Evolutionary conservation across 2,888 invertebrate genomes (phyloP), one percentile per base, ranked within the genome.

Genomic region (Drosophila tripunctata): DNA sequence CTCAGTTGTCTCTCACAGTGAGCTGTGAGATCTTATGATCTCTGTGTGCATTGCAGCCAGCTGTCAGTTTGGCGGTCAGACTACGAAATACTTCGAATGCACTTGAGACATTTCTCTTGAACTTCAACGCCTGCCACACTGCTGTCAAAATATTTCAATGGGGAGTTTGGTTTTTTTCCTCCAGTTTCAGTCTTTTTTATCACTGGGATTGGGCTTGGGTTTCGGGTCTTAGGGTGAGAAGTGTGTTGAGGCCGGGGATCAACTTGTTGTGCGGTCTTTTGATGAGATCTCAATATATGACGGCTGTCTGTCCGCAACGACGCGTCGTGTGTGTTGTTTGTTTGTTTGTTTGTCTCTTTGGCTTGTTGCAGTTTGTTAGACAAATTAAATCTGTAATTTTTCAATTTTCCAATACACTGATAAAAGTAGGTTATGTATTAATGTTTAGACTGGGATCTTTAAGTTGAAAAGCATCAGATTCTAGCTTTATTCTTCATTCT

Each of bases 31-130:
- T 17, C 10, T 22, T n/a, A 15, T n/a, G 19, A 19, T 30, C 51
- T n/a, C 41, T 33, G 27, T 27, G n/a, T n/a, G 69, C 27, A 76
- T 66, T 67, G 54, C 80, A 79, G 80, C 87, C 27, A 10, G 27
- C 27, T 86, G 80, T 86, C 80, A 86, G 80, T 50, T 64, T 79
- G 75, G 80, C 58, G 68, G 68, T 55, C 74, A 50, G 67, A 52
- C 67, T 54, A 67, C 67, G 64, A 62, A 84, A 84, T 79, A 79
- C 79, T 80, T 68, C 85, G 78, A 84, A 81, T 84, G 83, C 83
- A 83, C 83, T 83, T 87, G 87, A 83, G 83, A 83, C 83, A 87
- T 85, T 87, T 83, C 83, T 85, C 87, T 85, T 72, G 86, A 83
- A 83, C 85, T 77, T 83, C 87, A 83, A 87, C 83, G 83, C 87